Conservation (phyloP, 2,888 invertebrate species). For the Pogonocherus hispidulus region DNA sequence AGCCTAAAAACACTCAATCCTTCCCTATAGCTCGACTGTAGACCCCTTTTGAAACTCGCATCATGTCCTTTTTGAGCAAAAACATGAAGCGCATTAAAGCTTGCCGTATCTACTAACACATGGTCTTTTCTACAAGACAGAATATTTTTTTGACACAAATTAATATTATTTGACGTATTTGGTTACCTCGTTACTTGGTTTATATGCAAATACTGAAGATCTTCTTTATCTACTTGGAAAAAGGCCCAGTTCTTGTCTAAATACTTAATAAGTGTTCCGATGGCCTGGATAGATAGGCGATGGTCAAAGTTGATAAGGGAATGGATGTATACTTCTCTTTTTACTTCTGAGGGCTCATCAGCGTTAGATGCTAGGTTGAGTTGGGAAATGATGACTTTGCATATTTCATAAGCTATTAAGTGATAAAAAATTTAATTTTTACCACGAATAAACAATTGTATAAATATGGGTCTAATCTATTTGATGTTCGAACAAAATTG, state of each 20-base stretch:
- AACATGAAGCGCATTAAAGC: slow-evolving; percentile 83
- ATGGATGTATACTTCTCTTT: slow-evolving; percentile 73
- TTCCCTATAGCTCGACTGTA: slow-evolving; percentile 74
- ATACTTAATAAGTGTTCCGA: slow-evolving; percentile 80
- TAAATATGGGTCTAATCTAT: no score
- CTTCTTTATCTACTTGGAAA: slow-evolving; percentile 65
- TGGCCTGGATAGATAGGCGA: slow-evolving; percentile 76
- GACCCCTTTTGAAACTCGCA: slow-evolving; percentile 80
- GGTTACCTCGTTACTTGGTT: slow-evolving; percentile 76
- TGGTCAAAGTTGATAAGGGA: slow-evolving; percentile 76
- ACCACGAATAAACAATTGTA: no score
- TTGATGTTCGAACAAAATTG: no score
- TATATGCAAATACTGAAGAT: slow-evolving; percentile 72
- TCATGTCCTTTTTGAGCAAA: slow-evolving; percentile 82
- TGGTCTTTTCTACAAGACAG: slow-evolving; percentile 73
- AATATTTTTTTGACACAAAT: slow-evolving; percentile 7
- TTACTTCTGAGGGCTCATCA: slow-evolving; percentile 69
- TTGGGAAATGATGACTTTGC: slow-evolving; percentile 55
- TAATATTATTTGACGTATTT: slow-evolving; percentile 3
- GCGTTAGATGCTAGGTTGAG: slow-evolving; percentile 67
- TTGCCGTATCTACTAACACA: slow-evolving; percentile 80
- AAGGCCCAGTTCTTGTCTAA: slow-evolving; percentile 76
- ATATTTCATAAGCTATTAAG: slow-evolving; percentile 60
- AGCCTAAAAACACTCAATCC: slow-evolving; percentile 82
- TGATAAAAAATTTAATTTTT: no score